These are phyloP conservation scores for Hirtodrosophila histrioides DNA, from an alignment of 2,888 invertebrate genomes.

Conservation along the genomic window DNA sequence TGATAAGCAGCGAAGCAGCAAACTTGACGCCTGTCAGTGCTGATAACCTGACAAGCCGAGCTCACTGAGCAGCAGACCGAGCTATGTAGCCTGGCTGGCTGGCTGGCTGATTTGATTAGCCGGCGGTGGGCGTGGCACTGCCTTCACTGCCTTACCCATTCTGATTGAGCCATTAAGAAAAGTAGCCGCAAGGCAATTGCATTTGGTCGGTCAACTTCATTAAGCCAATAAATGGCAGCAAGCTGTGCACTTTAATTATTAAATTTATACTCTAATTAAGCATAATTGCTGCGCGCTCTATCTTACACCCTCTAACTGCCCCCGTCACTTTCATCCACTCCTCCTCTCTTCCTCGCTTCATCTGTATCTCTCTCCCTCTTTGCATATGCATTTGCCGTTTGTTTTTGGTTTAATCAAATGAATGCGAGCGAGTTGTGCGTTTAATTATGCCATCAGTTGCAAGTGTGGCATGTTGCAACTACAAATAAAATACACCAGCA, in stretches of 20 bases:
- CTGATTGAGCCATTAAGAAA: conserved; percentile 32
- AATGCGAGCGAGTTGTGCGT: conserved; percentile 22
- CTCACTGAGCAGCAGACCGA: no score
- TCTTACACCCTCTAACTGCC: not conserved
- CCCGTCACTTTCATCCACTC: no score
- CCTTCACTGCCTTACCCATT: not conserved
- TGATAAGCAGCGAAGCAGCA: conserved; percentile 37
- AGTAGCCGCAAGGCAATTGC: conserved; percentile 15
- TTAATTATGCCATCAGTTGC: conserved; percentile 57
- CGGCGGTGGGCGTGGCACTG: conserved; percentile 10
- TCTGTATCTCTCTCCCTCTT: not conserved
- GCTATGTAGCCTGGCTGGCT: not conserved
- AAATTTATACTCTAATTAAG: conserved; percentile 65
- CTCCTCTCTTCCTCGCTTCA: not conserved
- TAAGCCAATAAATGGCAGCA: conserved; percentile 57
- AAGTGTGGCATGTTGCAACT: conserved; percentile 36
- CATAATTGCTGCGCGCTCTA: conserved; percentile 27
- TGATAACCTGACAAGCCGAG: conserved; percentile 18
- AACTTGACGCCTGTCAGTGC: conserved; percentile 37
- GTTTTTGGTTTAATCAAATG: conserved; percentile 56
- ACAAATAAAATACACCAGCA: conserved; percentile 16
- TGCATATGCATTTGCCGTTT: conserved; percentile 1
- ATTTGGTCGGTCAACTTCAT: conserved; percentile 68
- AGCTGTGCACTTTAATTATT: conserved; percentile 58
- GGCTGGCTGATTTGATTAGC: conserved; percentile 11